phyloP scores from a whole-genome alignment of 2,113 vertebrate species.

The Notarius quadriscutis region DNA sequence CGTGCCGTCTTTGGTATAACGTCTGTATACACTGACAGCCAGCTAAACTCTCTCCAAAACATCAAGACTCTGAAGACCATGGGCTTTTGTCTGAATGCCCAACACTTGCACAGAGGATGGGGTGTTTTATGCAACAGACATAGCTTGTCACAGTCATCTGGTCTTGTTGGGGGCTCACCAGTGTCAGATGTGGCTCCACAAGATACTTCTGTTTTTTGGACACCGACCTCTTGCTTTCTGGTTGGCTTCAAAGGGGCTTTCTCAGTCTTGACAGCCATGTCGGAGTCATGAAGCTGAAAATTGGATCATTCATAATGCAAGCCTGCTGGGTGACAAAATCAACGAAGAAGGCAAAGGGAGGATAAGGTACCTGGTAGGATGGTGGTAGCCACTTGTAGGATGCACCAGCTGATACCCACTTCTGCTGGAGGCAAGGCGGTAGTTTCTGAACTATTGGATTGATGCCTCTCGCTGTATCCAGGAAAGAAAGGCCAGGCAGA shows the following conservation, averaged over 20 bases:
- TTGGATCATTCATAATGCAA: constrained; percentile 35
- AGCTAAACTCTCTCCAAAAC: too few relatives aligned
- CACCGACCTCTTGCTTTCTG: constrained; percentile 29
- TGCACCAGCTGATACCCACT: constrained; percentile 41
- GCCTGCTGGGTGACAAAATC: constrained; percentile 50
- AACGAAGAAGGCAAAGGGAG: constrained; percentile 45
- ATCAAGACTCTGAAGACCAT: not conserved
- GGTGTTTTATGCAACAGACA: constrained; percentile 34
- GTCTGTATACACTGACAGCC: too few relatives aligned
- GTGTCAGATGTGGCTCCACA: not conserved
- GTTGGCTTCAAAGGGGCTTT: constrained; percentile 31
- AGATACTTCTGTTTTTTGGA: constrained; percentile 46
- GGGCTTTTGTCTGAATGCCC: constrained; percentile 24
- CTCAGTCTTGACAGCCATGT: constrained; percentile 1
- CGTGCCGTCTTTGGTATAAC: too few relatives aligned
- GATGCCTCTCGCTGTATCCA: constrained; percentile 39
- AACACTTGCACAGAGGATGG: constrained; percentile 22
- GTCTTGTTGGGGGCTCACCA: not conserved
- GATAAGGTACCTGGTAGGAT: constrained; percentile 34
- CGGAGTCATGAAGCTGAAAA: constrained; percentile 15
- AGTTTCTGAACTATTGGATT: constrained; percentile 53
- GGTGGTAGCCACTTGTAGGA: constrained; percentile 39
- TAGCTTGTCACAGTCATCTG: constrained; percentile 18
- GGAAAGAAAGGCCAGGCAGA: constrained; percentile 34
- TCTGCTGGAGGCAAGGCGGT: constrained; percentile 43